Base-by-base conservation (phyloP, 2,888 invertebrate genomes). In the Augiades crinisus region DNA sequence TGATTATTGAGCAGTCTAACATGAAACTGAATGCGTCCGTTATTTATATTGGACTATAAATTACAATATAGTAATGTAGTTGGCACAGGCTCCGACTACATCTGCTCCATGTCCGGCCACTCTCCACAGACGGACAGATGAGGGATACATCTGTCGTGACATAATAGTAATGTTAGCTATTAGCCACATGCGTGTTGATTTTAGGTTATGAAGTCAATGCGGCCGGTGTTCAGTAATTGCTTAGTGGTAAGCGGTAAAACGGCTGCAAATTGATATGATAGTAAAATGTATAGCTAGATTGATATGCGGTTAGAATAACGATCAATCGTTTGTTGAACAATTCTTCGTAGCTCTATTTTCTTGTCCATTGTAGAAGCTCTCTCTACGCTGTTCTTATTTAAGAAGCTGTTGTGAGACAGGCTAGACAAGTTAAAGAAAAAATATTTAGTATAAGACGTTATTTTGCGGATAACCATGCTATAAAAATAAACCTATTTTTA, bases 101-200 rank as follows among this genome's bases (percentile, higher is more conserved):
- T 71, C 71, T 76, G 75, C 64, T 64, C 62, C 53, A 36, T 60
- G 63, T 69, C 66, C 58, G 58, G 50, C 58, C 43, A 38, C 45
- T 55, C 51, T 55, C 58, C 51, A 55, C 21, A 30, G 12, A 56
- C 53, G 59, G 63, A 66, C 64, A 68, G 63, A 64, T 66, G 63
- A 64, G 58, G 59, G 59, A 45, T 51, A 64, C 67, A 72, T 68
- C 68, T 67, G 67, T 66, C 31, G 30, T 31, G 46, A 38, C 45
- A 33, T 53, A 44, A 46, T 27, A 45, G 49, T 52, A 51, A 49
- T 46, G 22, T 27, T 41, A 46, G 40, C 43, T 47, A 38, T 52
- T 24, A 46, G 6, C 30, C 4, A 17, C 30, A 43, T 6, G 22
- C 37, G 36, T 47, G 38, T 31, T 47, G 40, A 58, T 53, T 51